Evolutionary conservation across 2,797 vertebrate genomes (phyloP), one percentile per base, ranked within the genome.

Genomic region (Yasuhikotakia modesta): DNA sequence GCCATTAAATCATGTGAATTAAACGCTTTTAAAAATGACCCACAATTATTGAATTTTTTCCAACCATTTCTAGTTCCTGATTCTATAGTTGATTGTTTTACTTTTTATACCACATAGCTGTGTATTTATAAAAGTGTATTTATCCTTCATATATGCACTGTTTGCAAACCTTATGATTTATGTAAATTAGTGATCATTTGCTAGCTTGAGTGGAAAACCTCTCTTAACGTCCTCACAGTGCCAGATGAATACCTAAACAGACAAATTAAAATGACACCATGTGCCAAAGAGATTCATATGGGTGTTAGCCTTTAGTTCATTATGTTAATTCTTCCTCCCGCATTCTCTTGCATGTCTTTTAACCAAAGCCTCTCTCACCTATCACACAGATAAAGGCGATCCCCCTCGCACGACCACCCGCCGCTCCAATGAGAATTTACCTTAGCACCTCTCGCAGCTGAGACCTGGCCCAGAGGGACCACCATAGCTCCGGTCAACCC

Each of bases 371-470:
- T 81, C 68, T 82, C 57, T 78, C 84, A 79, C 78, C 78, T 77
- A 88, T 88, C 79, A 82, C 46, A 39, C 83, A 89, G 73, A 75
- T 73, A 52, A 73, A 81, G 79, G 46, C 63, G 43, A 84, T 81
- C 79, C 78, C 80, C 86, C 81, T 82, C 85, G 67, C 63, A 22
- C 5, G 88, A 88, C 88, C 81, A 60, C 85, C 70, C 82, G 55
- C 69, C 45, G 57, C 82, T 84, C 89, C 88, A 87, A 86, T 90
- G 90, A 90, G 86, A 85, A 85, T 90, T 91, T 90, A 90, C 90
- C 91, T 91, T 86, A 85, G 86, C 90, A 84, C 90, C 91, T 91
- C 91, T 87, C 83, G 90, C 96, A 97, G 96, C 95, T 97, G 96
- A 93, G 94, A 83, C 94, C 82, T 68, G 79, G 81, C 90, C 92